phyloP scores from a whole-genome alignment of 2,113 vertebrate species.

The Phrynosoma platyrhinos region DNA sequence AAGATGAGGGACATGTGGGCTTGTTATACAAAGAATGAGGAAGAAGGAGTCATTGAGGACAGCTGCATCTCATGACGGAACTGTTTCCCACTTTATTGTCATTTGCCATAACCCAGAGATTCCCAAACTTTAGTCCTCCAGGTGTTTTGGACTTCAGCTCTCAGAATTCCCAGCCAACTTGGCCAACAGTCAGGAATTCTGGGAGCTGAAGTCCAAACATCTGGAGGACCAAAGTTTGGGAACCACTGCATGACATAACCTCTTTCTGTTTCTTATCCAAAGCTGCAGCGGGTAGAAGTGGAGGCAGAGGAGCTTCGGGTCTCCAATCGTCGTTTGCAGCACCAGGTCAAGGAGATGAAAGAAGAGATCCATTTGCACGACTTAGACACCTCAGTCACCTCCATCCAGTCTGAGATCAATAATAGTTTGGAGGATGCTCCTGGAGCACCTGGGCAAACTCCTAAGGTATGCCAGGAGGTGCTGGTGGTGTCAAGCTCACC shows the following conservation, averaged over 20 bases:
- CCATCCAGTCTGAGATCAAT: slow-evolving; percentile 67
- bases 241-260: no score
- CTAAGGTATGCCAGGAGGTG: not conserved
- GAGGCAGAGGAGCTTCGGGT: slow-evolving; percentile 60
- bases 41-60: not conserved
- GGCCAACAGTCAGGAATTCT: no score
- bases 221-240: no score
- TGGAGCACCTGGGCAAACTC: not conserved
- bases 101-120: no score
- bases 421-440: slow-evolving; percentile 43
- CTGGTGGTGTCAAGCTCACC: not conserved
- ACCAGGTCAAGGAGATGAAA: slow-evolving; percentile 62
- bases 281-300: slow-evolving; percentile 58
- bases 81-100: not conserved
- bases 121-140: no score
- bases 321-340: slow-evolving; percentile 57
- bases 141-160: no score
- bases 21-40: not conserved
- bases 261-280: not conserved
- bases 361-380: slow-evolving; percentile 69
- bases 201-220: no score
- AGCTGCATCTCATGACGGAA: not conserved
- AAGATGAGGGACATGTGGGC: not conserved
- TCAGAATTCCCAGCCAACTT: no score
- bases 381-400: slow-evolving; percentile 38